Conservation (phyloP, 2,888 invertebrate species). For the Sussaba pulchella region DNA sequence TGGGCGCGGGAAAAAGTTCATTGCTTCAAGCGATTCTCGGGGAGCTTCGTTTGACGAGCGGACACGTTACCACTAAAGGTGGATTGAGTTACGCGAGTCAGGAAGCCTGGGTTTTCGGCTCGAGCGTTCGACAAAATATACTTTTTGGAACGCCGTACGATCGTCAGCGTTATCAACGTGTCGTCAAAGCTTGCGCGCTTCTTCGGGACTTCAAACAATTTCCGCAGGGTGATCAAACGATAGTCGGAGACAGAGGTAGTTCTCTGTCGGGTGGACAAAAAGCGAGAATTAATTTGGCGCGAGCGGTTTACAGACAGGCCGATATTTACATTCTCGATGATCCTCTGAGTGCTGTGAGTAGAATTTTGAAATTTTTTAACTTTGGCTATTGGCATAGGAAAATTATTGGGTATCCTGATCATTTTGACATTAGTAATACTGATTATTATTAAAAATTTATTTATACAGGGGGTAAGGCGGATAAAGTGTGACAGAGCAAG, state of each 20-base stretch:
- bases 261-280: constrained; percentile 91
- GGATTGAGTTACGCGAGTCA: constrained; percentile 91
- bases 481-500: too few relatives aligned
- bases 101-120: constrained; percentile 94
- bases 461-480: too few relatives aligned
- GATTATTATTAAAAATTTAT: too few relatives aligned
- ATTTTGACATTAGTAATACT: too few relatives aligned
- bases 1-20: constrained; percentile 91
- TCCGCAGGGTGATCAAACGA: constrained; percentile 88
- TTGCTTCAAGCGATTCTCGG: constrained; percentile 89
- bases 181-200: constrained; percentile 83
- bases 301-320: constrained; percentile 86
- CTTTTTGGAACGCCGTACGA: constrained; percentile 91
- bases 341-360: constrained; percentile 88
- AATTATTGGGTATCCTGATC: too few relatives aligned
- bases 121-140: constrained; percentile 93
- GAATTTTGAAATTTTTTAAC: neutral
- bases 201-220: constrained; percentile 86
- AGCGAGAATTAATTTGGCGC: constrained; percentile 89
- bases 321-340: constrained; percentile 91
- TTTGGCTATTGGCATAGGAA: neutral
- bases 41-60: constrained; percentile 88
- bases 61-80: constrained; percentile 88
- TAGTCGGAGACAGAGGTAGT: constrained; percentile 90
- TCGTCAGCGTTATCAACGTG: constrained; percentile 86